phyloP scores from a whole-genome alignment of 2,888 invertebrate genomes.

The Pharmacophagus antenor region DNA sequence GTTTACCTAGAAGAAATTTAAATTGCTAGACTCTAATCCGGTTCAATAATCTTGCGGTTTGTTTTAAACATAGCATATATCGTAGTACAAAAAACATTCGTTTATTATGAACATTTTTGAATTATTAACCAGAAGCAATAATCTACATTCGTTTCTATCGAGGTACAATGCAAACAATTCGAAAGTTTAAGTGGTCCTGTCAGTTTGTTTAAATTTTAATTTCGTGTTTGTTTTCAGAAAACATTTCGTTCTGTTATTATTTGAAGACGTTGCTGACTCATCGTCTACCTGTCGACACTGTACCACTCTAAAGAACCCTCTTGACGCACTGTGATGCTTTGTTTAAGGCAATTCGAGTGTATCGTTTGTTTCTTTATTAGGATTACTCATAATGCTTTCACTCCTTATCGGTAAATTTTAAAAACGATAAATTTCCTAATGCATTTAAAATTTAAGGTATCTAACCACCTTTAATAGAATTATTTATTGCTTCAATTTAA shows the following conservation, averaged over 20 bases:
- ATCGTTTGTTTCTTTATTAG: not conserved
- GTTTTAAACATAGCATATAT: too few relatives aligned
- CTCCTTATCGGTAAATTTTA: not conserved
- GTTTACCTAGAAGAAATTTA: too few relatives aligned
- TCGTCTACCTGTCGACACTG: slow-evolving; percentile 66
- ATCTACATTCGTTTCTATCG: not conserved
- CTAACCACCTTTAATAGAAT: not conserved
- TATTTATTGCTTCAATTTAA: not conserved
- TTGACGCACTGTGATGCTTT: slow-evolving; percentile 48
- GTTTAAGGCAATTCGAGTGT: slow-evolving; percentile 60
- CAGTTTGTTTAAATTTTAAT: slow-evolving; percentile 41
- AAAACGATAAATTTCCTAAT: not conserved
- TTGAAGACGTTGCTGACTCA: slow-evolving; percentile 52
- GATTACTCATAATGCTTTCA: not conserved
- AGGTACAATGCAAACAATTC: slow-evolving; percentile 33
- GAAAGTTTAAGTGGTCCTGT: slow-evolving; percentile 36
- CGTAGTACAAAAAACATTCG: too few relatives aligned
- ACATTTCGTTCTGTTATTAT: slow-evolving; percentile 26
- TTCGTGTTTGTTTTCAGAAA: slow-evolving; percentile 20
- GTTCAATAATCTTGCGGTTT: too few relatives aligned
- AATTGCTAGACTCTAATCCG: too few relatives aligned
- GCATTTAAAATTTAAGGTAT: not conserved
- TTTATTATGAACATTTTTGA: too few relatives aligned
- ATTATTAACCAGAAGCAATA: too few relatives aligned
- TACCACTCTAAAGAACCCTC: slow-evolving; percentile 66